Conservation (phyloP, 2,888 invertebrate species). For the Himalopsyche anomala region DNA sequence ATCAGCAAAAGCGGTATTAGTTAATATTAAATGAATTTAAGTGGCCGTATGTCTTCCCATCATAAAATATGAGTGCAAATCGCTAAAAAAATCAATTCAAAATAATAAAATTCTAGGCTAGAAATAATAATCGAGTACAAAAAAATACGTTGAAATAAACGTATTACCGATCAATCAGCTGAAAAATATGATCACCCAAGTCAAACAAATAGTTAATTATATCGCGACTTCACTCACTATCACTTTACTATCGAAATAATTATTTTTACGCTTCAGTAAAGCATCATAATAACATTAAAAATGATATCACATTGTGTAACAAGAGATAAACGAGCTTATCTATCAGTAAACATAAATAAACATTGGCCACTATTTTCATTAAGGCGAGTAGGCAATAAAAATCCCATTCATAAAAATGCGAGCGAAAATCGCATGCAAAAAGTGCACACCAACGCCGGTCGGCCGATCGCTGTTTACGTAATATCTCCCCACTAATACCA, state of each 20-base stretch:
- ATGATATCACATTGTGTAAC: not conserved
- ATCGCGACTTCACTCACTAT: not conserved
- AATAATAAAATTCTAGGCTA: too few relatives aligned
- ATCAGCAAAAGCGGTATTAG: too few relatives aligned
- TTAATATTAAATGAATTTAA: too few relatives aligned
- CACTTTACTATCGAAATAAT: not conserved
- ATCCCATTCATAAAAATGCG: constrained; percentile 19
- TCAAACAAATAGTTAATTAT: too few relatives aligned
- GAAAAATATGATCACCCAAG: too few relatives aligned
- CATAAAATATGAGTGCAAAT: too few relatives aligned
- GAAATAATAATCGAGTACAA: too few relatives aligned
- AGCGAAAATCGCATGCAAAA: constrained; percentile 19
- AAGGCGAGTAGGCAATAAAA: not conserved
- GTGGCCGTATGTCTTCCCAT: too few relatives aligned
- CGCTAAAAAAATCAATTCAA: too few relatives aligned
- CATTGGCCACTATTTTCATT: constrained; percentile 6
- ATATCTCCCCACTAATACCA: not conserved
- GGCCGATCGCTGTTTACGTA: not conserved
- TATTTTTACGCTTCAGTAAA: not conserved
- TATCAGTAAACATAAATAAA: not conserved
- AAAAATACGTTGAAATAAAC: too few relatives aligned
- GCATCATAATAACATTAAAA: not conserved
- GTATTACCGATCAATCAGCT: too few relatives aligned
- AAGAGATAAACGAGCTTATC: not conserved
- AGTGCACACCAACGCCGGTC: not conserved